Base-by-base conservation (phyloP, 2,113 vertebrate genomes). In the Sarotherodon lohbergeri region DNA sequence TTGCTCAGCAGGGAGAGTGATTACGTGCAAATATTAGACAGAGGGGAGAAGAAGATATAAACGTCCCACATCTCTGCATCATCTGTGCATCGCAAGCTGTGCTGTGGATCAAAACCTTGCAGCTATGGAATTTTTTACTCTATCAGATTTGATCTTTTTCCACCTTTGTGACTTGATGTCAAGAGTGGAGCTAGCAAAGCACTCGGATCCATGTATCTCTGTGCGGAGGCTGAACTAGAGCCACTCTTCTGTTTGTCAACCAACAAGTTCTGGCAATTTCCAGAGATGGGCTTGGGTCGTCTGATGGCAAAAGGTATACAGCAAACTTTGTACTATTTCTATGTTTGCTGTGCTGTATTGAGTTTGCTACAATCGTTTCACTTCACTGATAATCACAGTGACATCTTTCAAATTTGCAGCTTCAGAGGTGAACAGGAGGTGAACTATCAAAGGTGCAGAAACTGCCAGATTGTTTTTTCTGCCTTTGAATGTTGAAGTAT, bases 21-120 rank as follows among this genome's bases (percentile, higher is more conserved):
- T 93, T 92, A 92, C 82, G 63, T 94, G 88, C 91, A 91, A 80
- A 95, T 91, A 95, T 94, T 94, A 92, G 86, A 93, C 81, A 66
- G 82, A 86, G 73, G 59, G 76, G 29, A 79, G 80, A 82, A 39
- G 76, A 82, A 93, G 61, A 85, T 82, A 90, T 85, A 88, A 88
- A 92, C 85, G 55, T 84, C 83, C 52, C 32, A 91, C 85, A 91
- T 93, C 88, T 78, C 41, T 36, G 86, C 91, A 86, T 84, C 88
- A 80, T 91, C 89, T 86, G 66, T 66, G 81, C 84, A 90, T 90
- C 78, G 41, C 83, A 89, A 91, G 82, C 89, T 82, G 61, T 41
- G 56, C 59, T 16, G 48, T 32, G 84, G 59, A 88, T 91, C 84
- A 92, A 63, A 91, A 83, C 63, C 36, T 87, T 43, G 79, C 19